Evolutionary conservation across 2,797 vertebrate species (phyloP).

Genomic region (Macropodus opercularis): DNA sequence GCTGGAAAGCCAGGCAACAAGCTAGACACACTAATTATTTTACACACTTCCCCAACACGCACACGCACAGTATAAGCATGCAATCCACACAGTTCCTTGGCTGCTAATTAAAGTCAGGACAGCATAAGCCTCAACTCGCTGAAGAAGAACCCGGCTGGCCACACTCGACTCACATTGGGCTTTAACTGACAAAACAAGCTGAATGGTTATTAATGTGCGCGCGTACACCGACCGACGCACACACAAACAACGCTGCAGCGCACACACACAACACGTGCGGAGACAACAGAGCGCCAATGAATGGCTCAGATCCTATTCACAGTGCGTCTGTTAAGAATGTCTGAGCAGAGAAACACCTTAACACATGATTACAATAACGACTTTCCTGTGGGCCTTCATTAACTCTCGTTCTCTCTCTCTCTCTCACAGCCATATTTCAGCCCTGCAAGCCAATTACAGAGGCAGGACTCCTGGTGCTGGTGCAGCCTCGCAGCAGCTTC

Average conservation of each 20-base stretch:
- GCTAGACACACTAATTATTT: not conserved
- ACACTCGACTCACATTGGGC: slow-evolving; percentile 42
- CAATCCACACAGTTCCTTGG: slow-evolving; percentile 15
- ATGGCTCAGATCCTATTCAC: slow-evolving; percentile 38
- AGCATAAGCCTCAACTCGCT: slow-evolving; percentile 41
- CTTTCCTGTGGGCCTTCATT: slow-evolving; percentile 58
- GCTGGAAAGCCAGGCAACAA: not conserved
- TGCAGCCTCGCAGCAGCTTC: slow-evolving; percentile 47
- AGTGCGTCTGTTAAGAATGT: slow-evolving; percentile 33
- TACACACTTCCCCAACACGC: not conserved
- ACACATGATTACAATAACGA: slow-evolving; percentile 64
- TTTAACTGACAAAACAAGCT: slow-evolving; percentile 55
- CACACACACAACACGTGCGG: not conserved
- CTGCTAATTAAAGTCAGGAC: slow-evolving; percentile 59
- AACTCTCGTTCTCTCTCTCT: slow-evolving; percentile 28
- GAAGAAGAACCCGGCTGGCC: slow-evolving; percentile 34
- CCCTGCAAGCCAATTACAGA: slow-evolving; percentile 58
- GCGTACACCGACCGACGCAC: not conserved
- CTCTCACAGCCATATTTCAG: slow-evolving; percentile 21
- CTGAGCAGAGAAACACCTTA: slow-evolving; percentile 51
- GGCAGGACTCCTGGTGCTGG: slow-evolving; percentile 34
- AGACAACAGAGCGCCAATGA: slow-evolving; percentile 23
- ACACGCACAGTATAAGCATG: not conserved
- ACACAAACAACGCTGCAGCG: not conserved
- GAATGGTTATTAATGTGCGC: slow-evolving; percentile 62